Percentiles rank a stretch among this genome's conserved stretches.
Conservation (phyloP, 2,797 vertebrate species). For the Enteromius unitaeniatus region DNA sequence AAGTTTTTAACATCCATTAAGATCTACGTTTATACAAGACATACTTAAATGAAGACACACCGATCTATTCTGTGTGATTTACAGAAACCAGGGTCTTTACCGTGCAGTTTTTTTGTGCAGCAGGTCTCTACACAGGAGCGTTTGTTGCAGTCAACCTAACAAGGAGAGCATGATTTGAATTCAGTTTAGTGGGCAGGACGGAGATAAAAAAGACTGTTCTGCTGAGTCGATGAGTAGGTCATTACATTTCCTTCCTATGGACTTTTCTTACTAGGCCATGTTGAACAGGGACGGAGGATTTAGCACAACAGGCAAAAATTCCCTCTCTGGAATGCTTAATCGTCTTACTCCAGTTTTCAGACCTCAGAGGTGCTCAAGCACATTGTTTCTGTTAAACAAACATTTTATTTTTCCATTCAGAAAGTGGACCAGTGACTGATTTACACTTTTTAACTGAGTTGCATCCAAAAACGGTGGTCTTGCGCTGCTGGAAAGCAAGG, state of each 20-base stretch:
- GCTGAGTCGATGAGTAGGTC: slow-evolving; percentile 8
- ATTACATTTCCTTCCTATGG: slow-evolving; percentile 19
- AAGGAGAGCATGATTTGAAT: slow-evolving; percentile 67
- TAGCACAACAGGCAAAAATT: slow-evolving; percentile 37
- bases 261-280: slow-evolving; percentile 14
- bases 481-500: background rate
- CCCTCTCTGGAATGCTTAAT: slow-evolving; percentile 57
- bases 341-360: slow-evolving; percentile 55
- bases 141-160: slow-evolving; percentile 61
- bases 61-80: background rate
- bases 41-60: background rate
- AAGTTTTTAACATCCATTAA: background rate
- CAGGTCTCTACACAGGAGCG: slow-evolving; percentile 36
- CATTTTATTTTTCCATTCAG: slow-evolving; percentile 25
- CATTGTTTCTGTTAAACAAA: slow-evolving; percentile 36
- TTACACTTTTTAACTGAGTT: background rate
- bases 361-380: slow-evolving; percentile 16
- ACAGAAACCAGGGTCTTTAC: background rate
- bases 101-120: background rate
- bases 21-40: background rate
- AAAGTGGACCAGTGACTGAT: background rate
- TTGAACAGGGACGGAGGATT: slow-evolving; percentile 37
- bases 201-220: slow-evolving; percentile 30
- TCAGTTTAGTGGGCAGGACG: slow-evolving; percentile 46
- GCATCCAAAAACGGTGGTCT: background rate